phyloP scores from a whole-genome alignment of 2,888 invertebrate genomes.

The Heliconius ismenius region DNA sequence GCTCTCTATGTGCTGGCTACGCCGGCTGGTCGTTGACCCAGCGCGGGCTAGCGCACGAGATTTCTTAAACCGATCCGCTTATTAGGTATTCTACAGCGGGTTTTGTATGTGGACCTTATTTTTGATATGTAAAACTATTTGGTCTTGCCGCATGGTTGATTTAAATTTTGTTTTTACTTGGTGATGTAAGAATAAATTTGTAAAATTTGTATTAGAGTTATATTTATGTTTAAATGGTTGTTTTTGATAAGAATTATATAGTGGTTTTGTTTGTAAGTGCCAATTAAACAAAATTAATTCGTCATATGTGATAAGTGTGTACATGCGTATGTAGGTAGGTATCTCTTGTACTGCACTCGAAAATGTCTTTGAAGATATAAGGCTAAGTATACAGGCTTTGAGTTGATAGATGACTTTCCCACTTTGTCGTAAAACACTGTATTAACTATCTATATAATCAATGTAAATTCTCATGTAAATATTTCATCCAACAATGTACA shows the following conservation, averaged over 20 bases:
- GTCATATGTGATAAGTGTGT: constrained; percentile 1
- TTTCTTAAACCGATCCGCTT: constrained; percentile 77
- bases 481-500: background rate
- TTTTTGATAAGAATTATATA: background rate
- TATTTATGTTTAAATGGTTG: background rate
- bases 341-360: background rate
- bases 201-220: background rate
- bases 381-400: background rate
- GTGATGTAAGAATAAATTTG: background rate
- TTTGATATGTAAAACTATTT: constrained; percentile 52
- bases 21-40: constrained; percentile 62
- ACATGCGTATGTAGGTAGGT: background rate
- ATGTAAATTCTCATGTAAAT: background rate
- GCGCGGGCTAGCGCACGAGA: constrained; percentile 73
- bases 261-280: background rate
- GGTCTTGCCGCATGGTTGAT: constrained; percentile 36
- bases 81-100: constrained; percentile 70
- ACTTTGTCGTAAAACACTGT: background rate
- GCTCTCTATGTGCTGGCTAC: constrained; percentile 57
- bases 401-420: background rate
- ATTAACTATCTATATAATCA: background rate
- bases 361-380: background rate
- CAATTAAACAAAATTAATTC: background rate
- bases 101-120: constrained; percentile 56
- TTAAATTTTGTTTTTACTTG: background rate